These are phyloP conservation scores for Pogonus chalceus DNA, from an alignment of 1,140 invertebrate species.

Conservation along the genomic window DNA sequence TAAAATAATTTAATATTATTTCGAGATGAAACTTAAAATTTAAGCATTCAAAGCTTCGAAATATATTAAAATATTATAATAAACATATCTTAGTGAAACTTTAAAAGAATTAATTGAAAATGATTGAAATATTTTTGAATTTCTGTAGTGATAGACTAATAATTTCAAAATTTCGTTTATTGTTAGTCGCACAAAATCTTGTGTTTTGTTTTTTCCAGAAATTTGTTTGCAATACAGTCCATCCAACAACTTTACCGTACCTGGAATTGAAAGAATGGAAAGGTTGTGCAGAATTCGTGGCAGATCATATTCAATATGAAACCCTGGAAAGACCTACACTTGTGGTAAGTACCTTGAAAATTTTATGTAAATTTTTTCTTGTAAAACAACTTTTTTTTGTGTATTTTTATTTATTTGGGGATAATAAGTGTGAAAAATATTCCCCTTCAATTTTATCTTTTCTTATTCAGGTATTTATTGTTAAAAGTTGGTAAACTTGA, in stretches of 20 bases:
- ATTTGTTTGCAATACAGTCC: constrained; percentile 60
- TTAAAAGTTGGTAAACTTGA: no score
- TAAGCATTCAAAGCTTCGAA: not conserved
- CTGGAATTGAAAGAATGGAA: constrained; percentile 49
- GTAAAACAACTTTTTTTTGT: no score
- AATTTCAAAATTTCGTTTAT: constrained; percentile 14
- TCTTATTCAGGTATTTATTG: no score
- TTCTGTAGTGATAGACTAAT: not conserved
- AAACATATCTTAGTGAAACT: not conserved
- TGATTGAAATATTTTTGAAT: constrained; percentile 10
- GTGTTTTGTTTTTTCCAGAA: constrained; percentile 44
- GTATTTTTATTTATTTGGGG: not conserved
- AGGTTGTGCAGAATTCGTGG: constrained; percentile 47
- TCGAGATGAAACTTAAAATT: not conserved
- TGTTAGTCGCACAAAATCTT: constrained; percentile 40
- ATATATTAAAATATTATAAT: not conserved
- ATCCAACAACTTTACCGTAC: constrained; percentile 49
- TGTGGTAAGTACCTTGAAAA: constrained; percentile 51
- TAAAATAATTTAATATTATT: constrained; percentile 8
- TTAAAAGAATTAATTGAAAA: constrained; percentile 17
- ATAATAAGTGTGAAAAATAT: not conserved
- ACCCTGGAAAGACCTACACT: constrained; percentile 42
- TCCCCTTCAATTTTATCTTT: no score
- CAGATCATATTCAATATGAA: constrained; percentile 51
- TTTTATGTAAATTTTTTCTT: no score